Evolutionary conservation across 2,797 vertebrate species (phyloP), one percentile per base, ranked within the genome.

Genomic region (Florisuga fusca): DNA sequence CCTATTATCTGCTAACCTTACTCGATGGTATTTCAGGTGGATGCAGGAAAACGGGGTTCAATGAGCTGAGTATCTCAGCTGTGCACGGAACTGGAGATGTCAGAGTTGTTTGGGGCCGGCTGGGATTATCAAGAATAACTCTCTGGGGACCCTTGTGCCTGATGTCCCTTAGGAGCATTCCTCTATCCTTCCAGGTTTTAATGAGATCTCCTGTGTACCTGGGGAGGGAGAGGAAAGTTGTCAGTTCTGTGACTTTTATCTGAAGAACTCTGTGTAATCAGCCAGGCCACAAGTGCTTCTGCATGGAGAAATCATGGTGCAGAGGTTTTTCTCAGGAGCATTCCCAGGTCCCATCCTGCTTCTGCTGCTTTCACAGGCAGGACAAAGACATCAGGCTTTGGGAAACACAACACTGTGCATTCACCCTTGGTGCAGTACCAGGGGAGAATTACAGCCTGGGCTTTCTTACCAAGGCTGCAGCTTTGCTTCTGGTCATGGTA

Each of bases 371-470:
- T 87, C 10, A 1, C 62, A 89, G 63, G 34, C 43, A 80, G 69
- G 82, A 95, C 87, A 89, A 94, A 93, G 48, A 78, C 4, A 3
- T 83, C 66, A 64, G 72, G 46, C 64, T 89, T 74, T 92, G 78
- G 86, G 80, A 93, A 87, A 90, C 64, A 48, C 93, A 82, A 45
- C 19, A 18, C 55, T 3, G 2, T 5, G 0, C 34, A 63, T 68
- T 94, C 67, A 84, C 46, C 29, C 58, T 64, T 95, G 84, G 89
- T 95, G 87, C 89, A 94, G 93, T 89, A 94, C 61, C 89, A 80
- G n/a, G 84, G 69, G 90, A 95, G 51, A 89, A 72, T 69, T 93
- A 90, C 64, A 82, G 71, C 36, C 36, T 64, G 72, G 64, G 78
- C 61, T 94, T 85, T 91, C 58, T 69, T 90, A 93, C 72, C 69